Base-by-base conservation (phyloP, 1,140 invertebrate species). In the Nasonia giraulti region DNA sequence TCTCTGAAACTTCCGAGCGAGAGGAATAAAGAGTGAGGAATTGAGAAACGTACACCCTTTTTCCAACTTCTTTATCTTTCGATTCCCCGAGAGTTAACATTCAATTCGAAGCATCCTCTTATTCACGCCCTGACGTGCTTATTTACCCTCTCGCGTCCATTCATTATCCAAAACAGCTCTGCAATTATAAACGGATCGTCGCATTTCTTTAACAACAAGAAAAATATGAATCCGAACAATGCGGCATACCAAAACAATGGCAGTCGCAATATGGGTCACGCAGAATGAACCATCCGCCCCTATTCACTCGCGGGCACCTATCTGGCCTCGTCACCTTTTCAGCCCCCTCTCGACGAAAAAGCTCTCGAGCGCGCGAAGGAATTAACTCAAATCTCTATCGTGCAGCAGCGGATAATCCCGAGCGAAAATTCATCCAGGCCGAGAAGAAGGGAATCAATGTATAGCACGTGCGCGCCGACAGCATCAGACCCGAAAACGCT, bases 351-450 rank as follows among this genome's bases (percentile, higher is more conserved):
- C 47, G 40, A 69, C 47, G 3, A 55, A 17, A 55, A 17, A 55
- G 50, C 50, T 55, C 17, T 50, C 10, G 47, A 50, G 11, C 10
- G 14, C 47, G 33, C 33, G 33, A 37, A 55, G 20, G 55, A n/a
- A 62, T 20, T 17, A 17, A 62, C 5, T 20, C 55, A 17, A 62
- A 62, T n/a, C 55, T 71, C 68, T 44, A 76, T 82, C 17, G n/a
- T 2, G 20, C 7, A 44, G 31, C 62, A 50, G 40, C 75, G 33
- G 23, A 82, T 82, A 75, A 76, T 82, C 47, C 27, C 17, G 1
- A 75, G 37, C 11, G 80, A 82, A 82, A 55, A 82, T 82, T 40
- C 69, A 17, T 50, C 69, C 20, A 20, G 17, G 17, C 4, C 33
- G 33, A 37, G 33, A n/a, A 71, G 23, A 4, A 8, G 17, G 10